These are phyloP conservation scores for Coecobrya sp. DNA, from an alignment of 2,888 invertebrate genomes.

Conservation along the genomic window DNA sequence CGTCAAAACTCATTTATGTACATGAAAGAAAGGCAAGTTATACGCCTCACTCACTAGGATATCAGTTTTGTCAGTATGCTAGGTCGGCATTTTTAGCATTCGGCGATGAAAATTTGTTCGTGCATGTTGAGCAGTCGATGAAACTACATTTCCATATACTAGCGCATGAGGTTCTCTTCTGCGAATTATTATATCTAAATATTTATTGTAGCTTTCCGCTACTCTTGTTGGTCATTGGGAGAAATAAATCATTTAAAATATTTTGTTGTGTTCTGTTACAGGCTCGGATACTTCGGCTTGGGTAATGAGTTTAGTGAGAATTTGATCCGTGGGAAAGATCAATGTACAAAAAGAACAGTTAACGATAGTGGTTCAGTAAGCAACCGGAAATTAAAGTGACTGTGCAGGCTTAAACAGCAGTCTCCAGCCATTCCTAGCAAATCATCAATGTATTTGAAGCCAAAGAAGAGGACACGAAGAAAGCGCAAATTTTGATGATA, in stretches of 20 bases:
- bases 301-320: background rate
- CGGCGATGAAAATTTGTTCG: too few species aligned
- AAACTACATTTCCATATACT: too few species aligned
- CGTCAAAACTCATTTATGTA: conserved; percentile 13
- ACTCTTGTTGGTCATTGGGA: too few species aligned
- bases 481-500: conserved; percentile 76
- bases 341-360: conserved; percentile 8
- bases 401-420: background rate
- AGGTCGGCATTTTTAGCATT: too few species aligned
- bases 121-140: too few species aligned
- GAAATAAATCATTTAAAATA: too few species aligned
- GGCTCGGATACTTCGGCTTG: background rate
- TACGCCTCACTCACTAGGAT: background rate
- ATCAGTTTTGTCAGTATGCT: background rate
- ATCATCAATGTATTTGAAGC: conserved; percentile 69
- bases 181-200: too few species aligned
- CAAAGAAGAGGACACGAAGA: conserved; percentile 76
- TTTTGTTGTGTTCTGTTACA: background rate
- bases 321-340: background rate
- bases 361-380: conserved; percentile 33
- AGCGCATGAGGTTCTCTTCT: too few species aligned
- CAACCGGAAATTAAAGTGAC: background rate
- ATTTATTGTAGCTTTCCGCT: too few species aligned
- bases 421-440: conserved; percentile 27
- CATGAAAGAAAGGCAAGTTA: conserved; percentile 15